A percentile compares a stretch with the other conserved stretches of the same genome.
phyloP scores from a whole-genome alignment of 2,888 invertebrate species.

The Chorisops tibialis region DNA sequence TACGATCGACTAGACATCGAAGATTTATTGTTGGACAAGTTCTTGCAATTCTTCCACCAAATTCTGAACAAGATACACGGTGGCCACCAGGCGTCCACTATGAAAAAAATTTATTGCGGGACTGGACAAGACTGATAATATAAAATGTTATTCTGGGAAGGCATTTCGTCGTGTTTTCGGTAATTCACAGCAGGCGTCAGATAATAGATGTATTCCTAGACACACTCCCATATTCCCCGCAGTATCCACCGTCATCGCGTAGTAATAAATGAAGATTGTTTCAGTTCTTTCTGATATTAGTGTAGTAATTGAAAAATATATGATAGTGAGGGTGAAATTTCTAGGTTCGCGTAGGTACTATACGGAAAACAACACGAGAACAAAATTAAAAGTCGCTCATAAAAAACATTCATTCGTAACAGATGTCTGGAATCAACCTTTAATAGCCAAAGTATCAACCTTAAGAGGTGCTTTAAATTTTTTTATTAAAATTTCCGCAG shows the following conservation, averaged over 20 bases:
- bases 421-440: slow-evolving; percentile 32
- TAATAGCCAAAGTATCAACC: slow-evolving; percentile 32
- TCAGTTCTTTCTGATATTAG: background rate
- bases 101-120: slow-evolving; percentile 13
- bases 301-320: slow-evolving; percentile 4
- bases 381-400: slow-evolving; percentile 10
- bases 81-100: background rate
- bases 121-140: slow-evolving; percentile 12
- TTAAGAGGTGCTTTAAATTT: slow-evolving; percentile 32
- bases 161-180: background rate
- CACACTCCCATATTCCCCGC: too few relatives aligned
- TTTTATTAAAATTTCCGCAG: slow-evolving; percentile 29
- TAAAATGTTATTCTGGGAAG: background rate
- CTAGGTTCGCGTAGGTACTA: too few relatives aligned
- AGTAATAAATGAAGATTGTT: background rate
- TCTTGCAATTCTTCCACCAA: slow-evolving; percentile 25
- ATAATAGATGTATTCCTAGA: too few relatives aligned
- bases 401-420: slow-evolving; percentile 31
- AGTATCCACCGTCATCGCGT: too few relatives aligned
- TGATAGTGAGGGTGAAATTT: slow-evolving; percentile 7
- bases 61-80: background rate
- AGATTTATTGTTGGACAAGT: slow-evolving; percentile 30
- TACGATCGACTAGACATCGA: slow-evolving; percentile 16
- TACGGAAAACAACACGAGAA: too few relatives aligned
- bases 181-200: too few relatives aligned